Evolutionary conservation across 2,113 vertebrate species (phyloP).

Genomic region (Caranx ignobilis): DNA sequence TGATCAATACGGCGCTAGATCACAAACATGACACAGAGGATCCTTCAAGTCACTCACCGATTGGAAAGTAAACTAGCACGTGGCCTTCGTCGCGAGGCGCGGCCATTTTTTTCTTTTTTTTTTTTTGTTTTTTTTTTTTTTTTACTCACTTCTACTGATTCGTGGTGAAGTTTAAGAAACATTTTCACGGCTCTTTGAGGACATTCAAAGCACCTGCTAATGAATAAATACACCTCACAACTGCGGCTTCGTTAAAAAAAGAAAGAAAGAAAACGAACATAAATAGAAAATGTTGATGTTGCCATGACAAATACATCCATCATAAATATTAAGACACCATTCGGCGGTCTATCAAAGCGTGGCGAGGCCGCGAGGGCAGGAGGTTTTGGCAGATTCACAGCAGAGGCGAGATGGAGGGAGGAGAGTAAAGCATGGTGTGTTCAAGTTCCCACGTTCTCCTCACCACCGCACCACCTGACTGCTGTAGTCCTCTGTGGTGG

Average conservation of each 20-base stretch:
- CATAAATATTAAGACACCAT: slow-evolving; percentile 79
- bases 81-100: slow-evolving; percentile 4
- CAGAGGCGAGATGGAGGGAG: slow-evolving; percentile 35
- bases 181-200: slow-evolving; percentile 55
- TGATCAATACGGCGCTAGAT: slow-evolving; percentile 67
- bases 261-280: slow-evolving; percentile 42
- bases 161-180: slow-evolving; percentile 34
- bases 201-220: slow-evolving; percentile 61
- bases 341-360: slow-evolving; percentile 59
- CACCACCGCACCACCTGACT: slow-evolving; percentile 85
- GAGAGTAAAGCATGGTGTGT: slow-evolving; percentile 43
- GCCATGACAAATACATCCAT: slow-evolving; percentile 76
- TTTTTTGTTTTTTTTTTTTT: background rate
- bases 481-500: slow-evolving; percentile 84
- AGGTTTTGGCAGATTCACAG: slow-evolving; percentile 64
- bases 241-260: slow-evolving; percentile 56
- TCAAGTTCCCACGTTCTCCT: slow-evolving; percentile 37
- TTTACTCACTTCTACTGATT: slow-evolving; percentile 1
- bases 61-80: slow-evolving; percentile 34
- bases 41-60: slow-evolving; percentile 38
- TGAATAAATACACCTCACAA: slow-evolving; percentile 57
- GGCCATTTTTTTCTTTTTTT: background rate
- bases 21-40: slow-evolving; percentile 67
- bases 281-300: slow-evolving; percentile 71
- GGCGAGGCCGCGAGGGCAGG: slow-evolving; percentile 35